A percentile compares a stretch with the other conserved stretches of the same genome.
These are phyloP conservation scores for Leptodactylus fallax DNA, from an alignment of 2,797 vertebrate species.

Conservation along the genomic window DNA sequence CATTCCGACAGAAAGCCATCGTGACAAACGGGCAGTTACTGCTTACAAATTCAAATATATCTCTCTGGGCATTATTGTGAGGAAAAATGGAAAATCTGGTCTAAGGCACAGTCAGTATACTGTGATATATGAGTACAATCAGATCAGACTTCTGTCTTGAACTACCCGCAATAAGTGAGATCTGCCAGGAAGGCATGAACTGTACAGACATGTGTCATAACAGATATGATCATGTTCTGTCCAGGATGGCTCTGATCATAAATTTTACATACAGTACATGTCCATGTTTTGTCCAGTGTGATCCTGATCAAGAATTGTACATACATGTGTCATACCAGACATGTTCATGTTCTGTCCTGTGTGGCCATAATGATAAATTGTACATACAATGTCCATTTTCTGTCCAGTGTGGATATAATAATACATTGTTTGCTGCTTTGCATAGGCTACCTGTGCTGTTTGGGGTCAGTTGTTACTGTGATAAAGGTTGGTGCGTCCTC, in stretches of 20 bases:
- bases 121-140: not conserved
- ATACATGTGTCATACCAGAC: not conserved
- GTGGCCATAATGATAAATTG: too few species aligned
- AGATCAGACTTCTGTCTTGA: not conserved
- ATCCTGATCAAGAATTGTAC: too few species aligned
- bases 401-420: not conserved
- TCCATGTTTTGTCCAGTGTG: too few species aligned
- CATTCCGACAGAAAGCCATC: slow-evolving; percentile 12
- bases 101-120: not conserved
- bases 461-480: slow-evolving; percentile 92
- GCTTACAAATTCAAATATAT: slow-evolving; percentile 16
- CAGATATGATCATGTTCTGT: not conserved
- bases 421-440: not conserved
- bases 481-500: slow-evolving; percentile 96
- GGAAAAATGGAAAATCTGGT: not conserved
- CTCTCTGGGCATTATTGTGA: slow-evolving; percentile 1
- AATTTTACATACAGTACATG: too few species aligned
- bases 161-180: not conserved
- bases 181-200: not conserved
- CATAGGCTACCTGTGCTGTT: slow-evolving; percentile 85
- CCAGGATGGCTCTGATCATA: too few species aligned
- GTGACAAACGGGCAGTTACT: not conserved
- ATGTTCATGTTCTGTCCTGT: not conserved
- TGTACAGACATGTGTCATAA: not conserved
- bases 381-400: not conserved